These are phyloP conservation scores for Imbricaverruca yamaguchii DNA, from an alignment of 2,888 invertebrate species.

Conservation along the genomic window DNA sequence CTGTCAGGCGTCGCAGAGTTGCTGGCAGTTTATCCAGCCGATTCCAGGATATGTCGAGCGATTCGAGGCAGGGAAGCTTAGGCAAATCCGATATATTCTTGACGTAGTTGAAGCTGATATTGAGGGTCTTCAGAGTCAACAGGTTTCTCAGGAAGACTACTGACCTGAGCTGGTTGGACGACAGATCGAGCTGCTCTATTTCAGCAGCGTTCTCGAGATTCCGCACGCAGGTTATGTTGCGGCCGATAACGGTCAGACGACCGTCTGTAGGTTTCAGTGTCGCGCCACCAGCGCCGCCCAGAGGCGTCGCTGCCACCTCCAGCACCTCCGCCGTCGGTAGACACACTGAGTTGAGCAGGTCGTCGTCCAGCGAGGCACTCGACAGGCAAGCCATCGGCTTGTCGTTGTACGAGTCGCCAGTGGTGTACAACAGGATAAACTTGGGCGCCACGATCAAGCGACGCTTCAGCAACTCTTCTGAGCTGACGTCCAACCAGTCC, in stretches of 20 bases:
- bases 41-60: not conserved
- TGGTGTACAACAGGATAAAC: constrained; percentile 3
- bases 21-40: not conserved
- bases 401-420: not conserved
- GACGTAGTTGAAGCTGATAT: not conserved
- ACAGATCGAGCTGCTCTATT: not conserved
- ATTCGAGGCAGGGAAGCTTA: not conserved
- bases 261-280: not conserved
- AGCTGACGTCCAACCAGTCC: not conserved
- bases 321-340: not conserved
- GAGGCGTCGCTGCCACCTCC: no score
- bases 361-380: not conserved
- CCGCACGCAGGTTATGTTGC: not conserved
- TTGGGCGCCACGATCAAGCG: not conserved
- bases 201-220: not conserved
- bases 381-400: not conserved
- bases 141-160: not conserved
- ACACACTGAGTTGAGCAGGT: constrained; percentile 7
- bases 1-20: not conserved
- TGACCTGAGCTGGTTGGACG: not conserved
- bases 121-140: not conserved
- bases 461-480: not conserved
- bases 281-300: no score
- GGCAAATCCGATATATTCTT: not conserved
- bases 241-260: not conserved